phyloP scores from a whole-genome alignment of 2,113 vertebrate species.

The Oncorhynchus tshawytscha region DNA sequence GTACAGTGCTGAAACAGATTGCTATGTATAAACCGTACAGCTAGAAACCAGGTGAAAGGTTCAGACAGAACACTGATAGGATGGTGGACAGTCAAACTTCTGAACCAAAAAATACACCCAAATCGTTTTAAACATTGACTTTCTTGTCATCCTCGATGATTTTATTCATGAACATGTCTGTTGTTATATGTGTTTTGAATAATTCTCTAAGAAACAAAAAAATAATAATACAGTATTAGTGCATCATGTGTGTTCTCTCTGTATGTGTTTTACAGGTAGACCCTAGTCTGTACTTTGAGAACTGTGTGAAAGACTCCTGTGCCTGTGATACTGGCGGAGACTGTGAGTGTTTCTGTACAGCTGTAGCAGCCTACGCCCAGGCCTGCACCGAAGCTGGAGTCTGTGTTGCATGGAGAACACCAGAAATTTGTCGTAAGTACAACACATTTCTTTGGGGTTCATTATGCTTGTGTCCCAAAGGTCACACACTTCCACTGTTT shows the following conservation, averaged over 20 bases:
- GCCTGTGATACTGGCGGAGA: constrained; percentile 78
- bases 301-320: constrained; percentile 79
- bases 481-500: no score
- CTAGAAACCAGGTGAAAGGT: no score
- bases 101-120: no score
- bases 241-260: not conserved
- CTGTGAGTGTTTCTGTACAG: constrained; percentile 80
- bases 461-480: no score
- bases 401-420: constrained; percentile 79
- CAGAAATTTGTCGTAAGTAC: constrained; percentile 79
- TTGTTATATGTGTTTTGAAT: no score
- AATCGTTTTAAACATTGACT: no score
- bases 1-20: constrained; percentile 56
- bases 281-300: constrained; percentile 63
- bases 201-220: not conserved
- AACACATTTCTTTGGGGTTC: not conserved
- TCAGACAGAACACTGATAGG: no score
- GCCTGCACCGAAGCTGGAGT: constrained; percentile 74
- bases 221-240: not conserved
- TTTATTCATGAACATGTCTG: no score
- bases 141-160: no score
- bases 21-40: no score
- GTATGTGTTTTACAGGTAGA: constrained; percentile 65
- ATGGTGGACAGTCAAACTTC: no score
- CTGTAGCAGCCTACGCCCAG: constrained; percentile 78